Conservation (phyloP, 2,888 invertebrate genomes). For the Seira ritae region DNA sequence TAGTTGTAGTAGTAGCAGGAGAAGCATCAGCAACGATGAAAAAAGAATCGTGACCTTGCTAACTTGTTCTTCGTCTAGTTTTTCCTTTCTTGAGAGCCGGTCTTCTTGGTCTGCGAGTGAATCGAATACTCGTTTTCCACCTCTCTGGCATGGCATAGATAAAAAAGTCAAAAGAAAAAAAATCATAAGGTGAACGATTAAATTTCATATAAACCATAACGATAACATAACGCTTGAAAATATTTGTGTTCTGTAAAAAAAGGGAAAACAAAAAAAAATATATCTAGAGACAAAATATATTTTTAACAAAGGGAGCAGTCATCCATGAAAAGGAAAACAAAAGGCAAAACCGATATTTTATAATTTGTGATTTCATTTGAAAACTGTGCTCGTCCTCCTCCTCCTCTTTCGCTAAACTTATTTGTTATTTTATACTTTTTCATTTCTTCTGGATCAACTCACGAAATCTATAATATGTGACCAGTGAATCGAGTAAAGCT, state of each 20-base stretch:
- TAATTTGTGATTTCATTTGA: conserved; percentile 61
- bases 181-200: background rate
- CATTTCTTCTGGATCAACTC: background rate
- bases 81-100: conserved; percentile 23
- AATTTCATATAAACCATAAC: background rate
- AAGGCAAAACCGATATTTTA: conserved; percentile 60
- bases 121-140: conserved; percentile 1
- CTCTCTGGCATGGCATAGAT: background rate
- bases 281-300: background rate
- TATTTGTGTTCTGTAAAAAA: conserved; percentile 27
- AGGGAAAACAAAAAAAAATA: background rate
- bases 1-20: no score
- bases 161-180: conserved; percentile 14
- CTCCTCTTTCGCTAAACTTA: conserved; percentile 21
- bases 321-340: conserved; percentile 50
- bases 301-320: conserved; percentile 58
- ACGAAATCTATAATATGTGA: background rate
- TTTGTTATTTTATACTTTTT: conserved; percentile 16
- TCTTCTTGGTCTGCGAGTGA: conserved; percentile 6
- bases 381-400: conserved; percentile 33
- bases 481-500: conserved; percentile 53
- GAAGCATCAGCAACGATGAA: conserved; percentile 36
- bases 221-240: background rate
- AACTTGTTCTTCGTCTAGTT: conserved; percentile 37
- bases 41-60: conserved; percentile 62